Evolutionary conservation across 2,797 vertebrate genomes (phyloP), one percentile per base, ranked within the genome.

Genomic region (Diglossa cyanea): DNA sequence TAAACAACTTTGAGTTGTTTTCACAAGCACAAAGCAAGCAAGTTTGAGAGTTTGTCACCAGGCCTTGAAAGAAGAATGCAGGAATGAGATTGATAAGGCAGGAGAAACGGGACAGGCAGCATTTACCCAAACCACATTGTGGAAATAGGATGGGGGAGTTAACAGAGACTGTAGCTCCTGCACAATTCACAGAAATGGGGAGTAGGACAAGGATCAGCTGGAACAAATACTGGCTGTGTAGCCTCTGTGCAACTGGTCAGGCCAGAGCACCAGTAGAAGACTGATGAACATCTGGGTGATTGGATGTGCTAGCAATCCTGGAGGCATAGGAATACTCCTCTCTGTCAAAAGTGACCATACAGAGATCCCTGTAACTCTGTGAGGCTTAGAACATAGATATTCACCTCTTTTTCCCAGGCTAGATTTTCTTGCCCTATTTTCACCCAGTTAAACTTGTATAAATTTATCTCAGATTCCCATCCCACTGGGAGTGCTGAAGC

Each of bases 1-100:
- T 68, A 60, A 86, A 73, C 51, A 86, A 81, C 7, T 11, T 68
- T 60, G 58, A 57, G 37, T n/a, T 66, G 39, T 75, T 90, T 77
- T 50, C 53, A 86, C n/a, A 81, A 50, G 54, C 7, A 88, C 13
- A 67, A 74, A 89, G 66, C 42, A 78, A 76, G 28, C 15, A 80
- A 39, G 21, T 72, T 1, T 57, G 28, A 16, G 33, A 86, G 39
- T 76, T 3, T 73, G 18, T 51, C 70, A 75, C 8, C 31, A 48
- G 28, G 18, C 3, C 25, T 79, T 82, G 62, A 62, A 85, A 78
- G 75, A 81, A 73, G 30, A 86, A 80, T 35, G 35, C 17, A 63
- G 66, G 37, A 66, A 85, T 25, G 12, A 75, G 72, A 74, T 6
- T 65, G 47, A n/a, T 80, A 86, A 76, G 54, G 28, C 31, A 78